These are phyloP conservation scores for Lutraria lutraria DNA, from an alignment of 2,888 invertebrate genomes.

Conservation along the genomic window DNA sequence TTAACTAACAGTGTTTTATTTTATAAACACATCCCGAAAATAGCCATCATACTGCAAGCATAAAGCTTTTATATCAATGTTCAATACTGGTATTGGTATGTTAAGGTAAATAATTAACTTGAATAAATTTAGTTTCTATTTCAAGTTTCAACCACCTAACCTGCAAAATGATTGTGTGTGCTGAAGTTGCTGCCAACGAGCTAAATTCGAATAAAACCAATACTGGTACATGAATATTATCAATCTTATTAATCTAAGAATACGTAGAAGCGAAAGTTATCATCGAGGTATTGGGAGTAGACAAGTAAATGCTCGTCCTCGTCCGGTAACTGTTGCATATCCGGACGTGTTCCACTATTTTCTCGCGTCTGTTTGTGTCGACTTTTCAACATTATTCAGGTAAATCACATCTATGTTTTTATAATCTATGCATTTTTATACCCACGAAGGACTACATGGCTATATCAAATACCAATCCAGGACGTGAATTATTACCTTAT, in stretches of 20 bases:
- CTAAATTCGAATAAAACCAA: not conserved
- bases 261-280: not conserved
- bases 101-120: not conserved
- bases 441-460: not conserved
- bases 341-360: conserved; percentile 16
- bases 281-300: not conserved
- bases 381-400: not conserved
- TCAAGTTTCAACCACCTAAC: not conserved
- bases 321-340: conserved; percentile 28
- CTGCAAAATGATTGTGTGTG: not conserved
- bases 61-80: not conserved
- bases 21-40: no score
- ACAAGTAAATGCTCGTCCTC: not conserved
- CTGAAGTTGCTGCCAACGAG: no score
- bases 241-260: not conserved
- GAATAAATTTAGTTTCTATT: not conserved
- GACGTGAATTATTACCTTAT: not conserved
- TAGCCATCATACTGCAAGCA: no score
- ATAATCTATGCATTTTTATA: not conserved
- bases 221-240: not conserved
- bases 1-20: no score
- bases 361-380: not conserved
- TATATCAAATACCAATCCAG: not conserved
- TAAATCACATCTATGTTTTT: not conserved
- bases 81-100: not conserved